A percentile compares a stretch with the other conserved stretches of the same genome.
Evolutionary conservation across 2,113 vertebrate species (phyloP).

Genomic region (Xenus cinereus): DNA sequence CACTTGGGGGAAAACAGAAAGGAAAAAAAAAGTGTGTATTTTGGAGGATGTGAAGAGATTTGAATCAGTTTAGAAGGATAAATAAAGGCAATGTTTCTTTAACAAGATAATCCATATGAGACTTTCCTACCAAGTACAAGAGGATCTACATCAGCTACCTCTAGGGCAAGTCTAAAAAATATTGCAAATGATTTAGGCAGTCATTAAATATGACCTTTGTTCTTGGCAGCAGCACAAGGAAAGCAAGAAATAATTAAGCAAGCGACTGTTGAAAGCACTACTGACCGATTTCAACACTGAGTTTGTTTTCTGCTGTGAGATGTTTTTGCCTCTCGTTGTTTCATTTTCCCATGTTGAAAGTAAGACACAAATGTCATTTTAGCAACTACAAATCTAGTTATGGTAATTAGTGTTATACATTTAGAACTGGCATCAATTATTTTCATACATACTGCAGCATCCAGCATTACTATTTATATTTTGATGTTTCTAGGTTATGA

Average conservation of each 20-base stretch:
- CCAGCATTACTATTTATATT: slow-evolving; percentile 37
- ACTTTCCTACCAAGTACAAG: not conserved
- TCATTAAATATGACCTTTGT: slow-evolving; percentile 50
- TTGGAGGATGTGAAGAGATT: not conserved
- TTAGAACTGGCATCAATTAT: slow-evolving; percentile 39
- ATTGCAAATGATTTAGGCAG: slow-evolving; percentile 9
- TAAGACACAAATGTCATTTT: slow-evolving; percentile 1
- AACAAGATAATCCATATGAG: not conserved
- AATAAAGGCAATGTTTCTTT: slow-evolving; percentile 2
- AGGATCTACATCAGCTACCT: not conserved
- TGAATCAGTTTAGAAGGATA: not conserved
- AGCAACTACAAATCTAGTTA: not conserved
- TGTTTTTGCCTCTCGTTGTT: slow-evolving; percentile 15
- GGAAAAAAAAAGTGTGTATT: not conserved
- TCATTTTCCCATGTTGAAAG: slow-evolving; percentile 24
- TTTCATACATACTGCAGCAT: slow-evolving; percentile 2
- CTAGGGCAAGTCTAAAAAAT: not conserved
- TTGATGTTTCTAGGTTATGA: slow-evolving; percentile 56
- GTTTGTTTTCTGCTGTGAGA: not conserved
- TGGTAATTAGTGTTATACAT: slow-evolving; percentile 45
- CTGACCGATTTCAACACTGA: slow-evolving; percentile 26
- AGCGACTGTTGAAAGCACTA: slow-evolving; percentile 21
- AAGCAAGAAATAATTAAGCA: slow-evolving; percentile 50
- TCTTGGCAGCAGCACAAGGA: slow-evolving; percentile 53
- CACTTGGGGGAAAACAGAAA: not conserved